Evolutionary conservation across 2,888 invertebrate genomes (phyloP).

Genomic region (Ophion ventricosus): DNA sequence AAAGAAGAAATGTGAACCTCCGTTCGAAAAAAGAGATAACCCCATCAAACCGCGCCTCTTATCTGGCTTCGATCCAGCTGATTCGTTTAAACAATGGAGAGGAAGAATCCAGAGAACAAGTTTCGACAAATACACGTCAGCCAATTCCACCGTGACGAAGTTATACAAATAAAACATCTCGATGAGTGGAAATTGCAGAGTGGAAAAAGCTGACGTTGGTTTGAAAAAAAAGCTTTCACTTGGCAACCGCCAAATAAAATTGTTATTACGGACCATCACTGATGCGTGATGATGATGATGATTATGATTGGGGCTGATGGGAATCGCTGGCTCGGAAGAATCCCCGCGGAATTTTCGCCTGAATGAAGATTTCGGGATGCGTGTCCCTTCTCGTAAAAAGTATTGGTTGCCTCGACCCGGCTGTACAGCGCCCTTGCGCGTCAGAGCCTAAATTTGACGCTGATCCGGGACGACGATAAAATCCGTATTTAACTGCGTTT

Average conservation of each 20-base stretch:
- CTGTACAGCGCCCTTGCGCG: background rate
- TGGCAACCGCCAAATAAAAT: constrained; percentile 5
- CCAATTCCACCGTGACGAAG: background rate
- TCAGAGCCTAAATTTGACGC: background rate
- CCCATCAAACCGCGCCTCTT: background rate
- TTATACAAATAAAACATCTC: background rate
- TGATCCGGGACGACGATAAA: background rate
- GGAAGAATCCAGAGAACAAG: background rate
- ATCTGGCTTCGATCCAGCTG: background rate
- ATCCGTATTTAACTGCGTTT: background rate
- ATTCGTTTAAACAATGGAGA: background rate
- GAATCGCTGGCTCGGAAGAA: constrained; percentile 18
- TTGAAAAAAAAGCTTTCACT: background rate
- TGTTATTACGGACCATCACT: constrained; percentile 15
- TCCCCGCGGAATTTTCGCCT: constrained; percentile 23
- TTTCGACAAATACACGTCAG: background rate
- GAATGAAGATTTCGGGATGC: constrained; percentile 24
- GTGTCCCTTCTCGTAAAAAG: background rate
- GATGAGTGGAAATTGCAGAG: background rate
- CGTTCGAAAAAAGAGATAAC: background rate
- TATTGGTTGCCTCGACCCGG: background rate
- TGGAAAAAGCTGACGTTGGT: constrained; percentile 3
- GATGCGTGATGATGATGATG: constrained; percentile 26
- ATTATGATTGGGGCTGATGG: constrained; percentile 29
- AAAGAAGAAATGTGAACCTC: background rate